phyloP scores from a whole-genome alignment of 2,888 invertebrate genomes.

The Eupithecia pulchellata region DNA sequence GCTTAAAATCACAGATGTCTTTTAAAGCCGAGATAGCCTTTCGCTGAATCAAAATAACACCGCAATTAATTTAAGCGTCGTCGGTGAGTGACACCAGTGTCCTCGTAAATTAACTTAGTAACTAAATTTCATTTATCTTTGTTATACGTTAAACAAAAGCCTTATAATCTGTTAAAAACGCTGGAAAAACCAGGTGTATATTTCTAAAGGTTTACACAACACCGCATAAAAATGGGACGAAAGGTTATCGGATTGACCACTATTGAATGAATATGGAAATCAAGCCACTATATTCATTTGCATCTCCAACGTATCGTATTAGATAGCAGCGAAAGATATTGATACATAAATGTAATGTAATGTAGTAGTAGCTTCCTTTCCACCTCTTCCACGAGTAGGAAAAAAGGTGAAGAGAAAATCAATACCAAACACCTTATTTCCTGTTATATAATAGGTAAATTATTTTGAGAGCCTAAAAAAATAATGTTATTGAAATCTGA shows the following conservation, averaged over 20 bases:
- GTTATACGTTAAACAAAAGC: slow-evolving; percentile 4
- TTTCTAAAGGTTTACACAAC: neutral
- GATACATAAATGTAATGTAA: no score
- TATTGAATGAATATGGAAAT: slow-evolving; percentile 61
- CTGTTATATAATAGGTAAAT: no score
- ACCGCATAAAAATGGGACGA: slow-evolving; percentile 28
- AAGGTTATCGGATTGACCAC: slow-evolving; percentile 50
- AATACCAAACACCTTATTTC: no score
- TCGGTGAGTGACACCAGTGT: slow-evolving; percentile 11
- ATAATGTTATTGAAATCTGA: neutral
- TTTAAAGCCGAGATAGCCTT: neutral
- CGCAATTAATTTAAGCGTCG: slow-evolving; percentile 9
- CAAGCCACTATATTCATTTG: slow-evolving; percentile 56
- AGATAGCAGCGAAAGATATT: neutral
- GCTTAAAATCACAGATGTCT: neutral
- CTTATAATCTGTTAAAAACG: neutral
- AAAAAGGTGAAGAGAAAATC: no score
- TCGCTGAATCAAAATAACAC: slow-evolving; percentile 3
- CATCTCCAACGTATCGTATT: slow-evolving; percentile 38
- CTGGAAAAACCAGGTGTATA: neutral
- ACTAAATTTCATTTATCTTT: slow-evolving; percentile 1
- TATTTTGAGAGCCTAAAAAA: no score
- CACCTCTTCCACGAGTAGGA: no score
- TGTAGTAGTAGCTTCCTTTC: no score
- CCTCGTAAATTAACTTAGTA: slow-evolving; percentile 9